Conservation (phyloP, 2,113 vertebrate genomes). For the Microtus richardsoni region DNA sequence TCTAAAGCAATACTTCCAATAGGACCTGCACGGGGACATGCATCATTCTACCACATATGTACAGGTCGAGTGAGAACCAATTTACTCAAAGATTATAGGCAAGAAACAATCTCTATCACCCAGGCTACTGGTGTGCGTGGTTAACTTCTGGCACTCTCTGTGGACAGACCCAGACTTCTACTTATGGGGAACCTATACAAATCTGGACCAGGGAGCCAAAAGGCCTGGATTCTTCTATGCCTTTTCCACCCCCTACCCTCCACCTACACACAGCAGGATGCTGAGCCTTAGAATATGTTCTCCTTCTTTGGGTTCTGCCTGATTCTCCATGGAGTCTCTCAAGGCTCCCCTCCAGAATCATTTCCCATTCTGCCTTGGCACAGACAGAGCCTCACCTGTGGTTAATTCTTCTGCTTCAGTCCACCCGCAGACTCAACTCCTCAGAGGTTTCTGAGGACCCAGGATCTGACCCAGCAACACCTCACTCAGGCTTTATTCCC, state of each 20-base stretch:
- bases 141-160: background rate
- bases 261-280: background rate
- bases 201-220: background rate
- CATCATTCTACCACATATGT: background rate
- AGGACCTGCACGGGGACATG: background rate
- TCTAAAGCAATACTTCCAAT: background rate
- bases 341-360: background rate
- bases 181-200: background rate
- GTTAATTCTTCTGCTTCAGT: background rate
- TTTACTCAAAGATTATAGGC: background rate
- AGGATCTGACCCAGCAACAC: background rate
- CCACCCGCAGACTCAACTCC: background rate
- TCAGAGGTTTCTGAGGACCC: background rate
- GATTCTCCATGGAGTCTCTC: background rate
- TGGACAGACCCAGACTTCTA: background rate
- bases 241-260: background rate
- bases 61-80: background rate
- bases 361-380: background rate
- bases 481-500: background rate
- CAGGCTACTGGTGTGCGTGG: background rate
- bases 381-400: background rate
- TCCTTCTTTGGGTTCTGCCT: background rate
- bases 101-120: background rate
- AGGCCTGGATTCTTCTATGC: background rate
- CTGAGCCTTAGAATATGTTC: background rate